Base-by-base conservation (phyloP, 1,140 invertebrate species). In the Halesus radiatus region DNA sequence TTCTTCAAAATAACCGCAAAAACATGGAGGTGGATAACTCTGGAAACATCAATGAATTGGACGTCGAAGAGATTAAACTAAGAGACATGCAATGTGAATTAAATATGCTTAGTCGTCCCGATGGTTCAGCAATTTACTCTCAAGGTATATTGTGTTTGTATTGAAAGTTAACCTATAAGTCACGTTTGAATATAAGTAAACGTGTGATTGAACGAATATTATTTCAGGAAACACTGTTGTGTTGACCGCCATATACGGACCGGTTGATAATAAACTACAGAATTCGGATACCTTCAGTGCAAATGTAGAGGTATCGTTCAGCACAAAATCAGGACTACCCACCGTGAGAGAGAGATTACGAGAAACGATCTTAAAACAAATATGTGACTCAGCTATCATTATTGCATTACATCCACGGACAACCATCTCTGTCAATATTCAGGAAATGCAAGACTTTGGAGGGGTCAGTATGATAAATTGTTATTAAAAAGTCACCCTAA, bases 361-460 rank as follows among this genome's bases (percentile, higher is more conserved):
- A 76, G 96, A 98, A 89, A 90, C 91, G 73, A 91, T 94, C 22
- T 92, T 98, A 73, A 92, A 89, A 84, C 94, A 94, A 84, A 94
- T 94, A 3, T 95, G 94, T 87, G 94, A 97, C 86, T 88, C 93
- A 32, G 92, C 93, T 0, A 86, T 98, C 56, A 84, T 95, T 3
- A 88, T 92, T 0, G 88, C 91, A 70, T 85, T 95, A 20, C 94
- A 97, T 89, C 96, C 96, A 5, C 90, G 95, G 45, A 93, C 96
- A 7, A 91, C 93, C 22, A 93, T 98, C 80, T 92, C 91, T 10
- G 88, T 98, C 18, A 94, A 94, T 81, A 85, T 98, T 77, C 96
- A 98, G 89, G 96, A 98, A 90, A 88, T 98, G 83, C 94, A 98
- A 88, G 93, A 97, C 89, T 92, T 90, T 86, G 95, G 96, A 80